A percentile compares a stretch with the other conserved stretches of the same genome.
These are phyloP conservation scores for Phytoseiulus persimilis DNA, from an alignment of 2,888 invertebrate species.

Conservation along the genomic window DNA sequence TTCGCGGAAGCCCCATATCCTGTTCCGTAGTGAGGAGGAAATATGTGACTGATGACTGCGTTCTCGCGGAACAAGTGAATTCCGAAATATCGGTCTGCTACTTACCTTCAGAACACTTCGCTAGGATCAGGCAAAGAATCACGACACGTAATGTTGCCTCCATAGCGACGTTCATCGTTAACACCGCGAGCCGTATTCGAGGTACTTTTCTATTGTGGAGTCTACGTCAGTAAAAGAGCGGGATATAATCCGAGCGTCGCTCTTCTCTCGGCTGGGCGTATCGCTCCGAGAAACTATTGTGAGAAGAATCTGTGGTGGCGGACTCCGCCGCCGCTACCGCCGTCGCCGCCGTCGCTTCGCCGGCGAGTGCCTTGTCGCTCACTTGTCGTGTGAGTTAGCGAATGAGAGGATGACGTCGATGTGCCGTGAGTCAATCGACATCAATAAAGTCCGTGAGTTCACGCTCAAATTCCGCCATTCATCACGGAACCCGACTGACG, in stretches of 20 bases:
- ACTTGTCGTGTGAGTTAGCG: not conserved
- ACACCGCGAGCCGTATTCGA: not conserved
- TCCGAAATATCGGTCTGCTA: not conserved
- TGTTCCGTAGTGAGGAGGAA: no score
- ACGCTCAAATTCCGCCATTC: not conserved
- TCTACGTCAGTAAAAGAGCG: not conserved
- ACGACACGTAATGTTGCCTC: not conserved
- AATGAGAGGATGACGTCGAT: not conserved
- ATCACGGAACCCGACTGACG: not conserved
- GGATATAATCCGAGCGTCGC: not conserved
- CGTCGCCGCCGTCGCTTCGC: not conserved
- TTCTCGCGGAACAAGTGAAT: no score
- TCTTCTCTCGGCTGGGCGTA: not conserved
- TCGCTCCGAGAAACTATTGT: not conserved
- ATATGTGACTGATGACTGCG: no score
- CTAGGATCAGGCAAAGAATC: not conserved
- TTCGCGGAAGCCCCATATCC: no score
- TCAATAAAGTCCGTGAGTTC: not conserved
- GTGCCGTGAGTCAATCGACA: not conserved
- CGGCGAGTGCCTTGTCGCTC: not conserved
- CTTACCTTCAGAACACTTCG: not conserved
- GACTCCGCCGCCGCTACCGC: not conserved
- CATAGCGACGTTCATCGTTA: not conserved
- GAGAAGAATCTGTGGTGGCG: not conserved
- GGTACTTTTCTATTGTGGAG: not conserved